phyloP scores from a whole-genome alignment of 2,797 vertebrate genomes.

The Geotrypetes seraphini region DNA sequence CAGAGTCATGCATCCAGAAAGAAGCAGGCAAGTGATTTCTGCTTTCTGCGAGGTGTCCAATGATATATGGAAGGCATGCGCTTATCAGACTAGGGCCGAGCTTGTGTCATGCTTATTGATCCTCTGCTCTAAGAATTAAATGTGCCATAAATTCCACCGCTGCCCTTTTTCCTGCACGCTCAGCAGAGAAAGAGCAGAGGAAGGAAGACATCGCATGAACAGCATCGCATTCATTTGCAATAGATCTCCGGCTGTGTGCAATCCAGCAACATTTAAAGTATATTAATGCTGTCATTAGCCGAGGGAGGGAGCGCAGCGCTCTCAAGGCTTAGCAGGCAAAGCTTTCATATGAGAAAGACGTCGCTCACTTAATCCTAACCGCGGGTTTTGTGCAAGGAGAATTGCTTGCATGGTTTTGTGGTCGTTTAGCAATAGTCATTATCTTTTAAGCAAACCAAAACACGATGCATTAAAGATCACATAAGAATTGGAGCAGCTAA shows the following conservation, averaged over 20 bases:
- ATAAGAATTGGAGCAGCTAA: no score
- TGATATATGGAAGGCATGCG: conserved; percentile 38
- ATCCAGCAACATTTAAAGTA: conserved; percentile 20
- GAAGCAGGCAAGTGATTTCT: conserved; percentile 19
- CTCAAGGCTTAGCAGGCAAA: conserved; percentile 16
- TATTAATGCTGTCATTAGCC: conserved; percentile 39
- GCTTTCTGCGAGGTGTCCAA: conserved; percentile 18
- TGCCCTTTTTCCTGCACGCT: conserved; percentile 24
- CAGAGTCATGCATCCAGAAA: no score
- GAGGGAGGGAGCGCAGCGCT: conserved; percentile 6
- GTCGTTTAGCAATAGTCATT: neutral
- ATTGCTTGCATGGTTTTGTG: neutral
- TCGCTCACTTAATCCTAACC: conserved; percentile 4
- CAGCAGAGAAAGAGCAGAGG: conserved; percentile 11
- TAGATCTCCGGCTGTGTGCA: conserved; percentile 8
- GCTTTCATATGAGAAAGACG: conserved; percentile 23
- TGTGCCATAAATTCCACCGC: conserved; percentile 40
- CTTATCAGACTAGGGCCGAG: conserved; percentile 41
- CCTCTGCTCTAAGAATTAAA: conserved; percentile 36
- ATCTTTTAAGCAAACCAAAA: neutral
- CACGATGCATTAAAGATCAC: neutral
- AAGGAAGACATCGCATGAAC: neutral
- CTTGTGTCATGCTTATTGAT: conserved; percentile 47
- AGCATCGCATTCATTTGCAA: conserved; percentile 8
- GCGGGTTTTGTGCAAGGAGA: conserved; percentile 8